Evolutionary conservation across 2,113 vertebrate species (phyloP).

Genomic region (Alces alces): DNA sequence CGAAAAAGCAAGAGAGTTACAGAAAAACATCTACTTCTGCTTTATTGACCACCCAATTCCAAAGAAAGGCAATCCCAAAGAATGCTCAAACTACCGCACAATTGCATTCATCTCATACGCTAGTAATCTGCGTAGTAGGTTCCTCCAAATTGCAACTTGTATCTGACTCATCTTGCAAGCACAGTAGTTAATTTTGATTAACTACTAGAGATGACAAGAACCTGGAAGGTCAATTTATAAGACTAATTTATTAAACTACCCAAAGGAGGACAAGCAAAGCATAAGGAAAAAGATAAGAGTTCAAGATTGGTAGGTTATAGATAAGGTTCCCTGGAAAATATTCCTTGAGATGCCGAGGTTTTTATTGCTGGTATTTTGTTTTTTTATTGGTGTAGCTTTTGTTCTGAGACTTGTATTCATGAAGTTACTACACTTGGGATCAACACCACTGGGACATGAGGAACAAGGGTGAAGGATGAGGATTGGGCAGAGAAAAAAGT

Average conservation of each 20-base stretch:
- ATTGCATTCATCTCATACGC: too few relatives aligned
- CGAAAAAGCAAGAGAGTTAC: too few relatives aligned
- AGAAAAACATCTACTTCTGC: too few relatives aligned
- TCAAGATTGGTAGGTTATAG: not conserved
- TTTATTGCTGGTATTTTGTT: not conserved
- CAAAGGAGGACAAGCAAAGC: not conserved
- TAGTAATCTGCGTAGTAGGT: not conserved
- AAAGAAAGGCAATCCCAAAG: too few relatives aligned
- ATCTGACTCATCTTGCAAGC: not conserved
- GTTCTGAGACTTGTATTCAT: not conserved
- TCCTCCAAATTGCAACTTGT: not conserved
- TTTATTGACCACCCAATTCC: too few relatives aligned
- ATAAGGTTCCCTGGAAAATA: not conserved
- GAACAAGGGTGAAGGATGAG: not conserved
- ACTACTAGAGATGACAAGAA: not conserved
- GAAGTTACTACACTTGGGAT: not conserved
- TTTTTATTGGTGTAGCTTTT: not conserved
- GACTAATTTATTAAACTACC: not conserved
- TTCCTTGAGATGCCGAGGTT: not conserved
- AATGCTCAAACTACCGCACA: too few relatives aligned
- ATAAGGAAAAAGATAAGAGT: not conserved
- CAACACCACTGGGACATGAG: not conserved
- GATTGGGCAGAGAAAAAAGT: not conserved
- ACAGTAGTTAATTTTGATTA: conserved; percentile 19
- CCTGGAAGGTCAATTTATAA: not conserved